Base-by-base conservation (phyloP, 2,797 vertebrate genomes). In the Gambelia wislizenii region DNA sequence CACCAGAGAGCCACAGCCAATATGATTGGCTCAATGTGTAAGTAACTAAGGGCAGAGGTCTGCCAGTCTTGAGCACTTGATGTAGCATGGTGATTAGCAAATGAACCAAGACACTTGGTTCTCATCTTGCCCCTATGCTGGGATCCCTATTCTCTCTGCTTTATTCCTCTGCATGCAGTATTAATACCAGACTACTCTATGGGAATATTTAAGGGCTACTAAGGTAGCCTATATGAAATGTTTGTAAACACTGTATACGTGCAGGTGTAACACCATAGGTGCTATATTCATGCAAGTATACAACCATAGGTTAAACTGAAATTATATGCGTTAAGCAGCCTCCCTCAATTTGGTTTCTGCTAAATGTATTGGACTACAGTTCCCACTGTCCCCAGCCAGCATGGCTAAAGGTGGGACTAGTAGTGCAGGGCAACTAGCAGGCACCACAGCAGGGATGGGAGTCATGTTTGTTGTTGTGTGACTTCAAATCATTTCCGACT, bases 1-100 rank as follows among this genome's bases (percentile, higher is more conserved):
- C 95, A 98, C 89, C 99, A 99, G 94, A 97, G 99, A 33, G 98
- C 98, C 6, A 98, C 97, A 0, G 99, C 99, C n/a, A 99, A 99
- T 96, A 98, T 97, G 97, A 96, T 99, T 0, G 97, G 98, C 89
- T 98, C 98, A 0, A 99, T 99, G 99, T 98, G 99, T 99, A 96
- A 99, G 98, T 96, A 75, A 84, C 14, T 88, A 9, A 44, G 90
- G 20, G 18, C 5, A 59, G 20, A 22, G 64, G 20, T 67, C 10
- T 67, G 30, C 33, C 1, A 0, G 25, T 49, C 61, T 25, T 44
- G 20, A 39, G 42, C 25, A 2, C 3, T 69, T 22, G 47, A 36
- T 12, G 42, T 33, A 10, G 70, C 14, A 9, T 4, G 9, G 39
- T 59, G 52, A 27, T 36, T 16, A 52, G 64, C 18, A 74, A 33